Percentiles rank a stretch among this genome's conserved stretches.
Conservation (phyloP, 1,140 invertebrate species). For the Leptoteleia sp. region DNA sequence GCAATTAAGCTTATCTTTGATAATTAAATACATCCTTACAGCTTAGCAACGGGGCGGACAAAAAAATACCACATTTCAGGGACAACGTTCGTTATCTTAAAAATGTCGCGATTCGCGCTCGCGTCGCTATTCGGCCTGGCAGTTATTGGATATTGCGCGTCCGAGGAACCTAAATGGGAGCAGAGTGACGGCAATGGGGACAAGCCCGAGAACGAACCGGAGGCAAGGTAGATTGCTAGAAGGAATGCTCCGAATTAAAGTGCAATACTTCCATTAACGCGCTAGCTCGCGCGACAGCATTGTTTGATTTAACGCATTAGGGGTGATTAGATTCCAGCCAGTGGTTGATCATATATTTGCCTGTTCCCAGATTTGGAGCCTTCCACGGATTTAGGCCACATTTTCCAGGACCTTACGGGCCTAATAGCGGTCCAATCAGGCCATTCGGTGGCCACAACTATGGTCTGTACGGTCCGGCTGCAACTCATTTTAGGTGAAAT, state of each 20-base stretch:
- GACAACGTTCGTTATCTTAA: slow-evolving; percentile 43
- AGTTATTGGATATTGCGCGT: slow-evolving; percentile 48
- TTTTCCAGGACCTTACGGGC: slow-evolving; percentile 67
- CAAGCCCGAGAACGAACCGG: slow-evolving; percentile 24
- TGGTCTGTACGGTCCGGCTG: neutral
- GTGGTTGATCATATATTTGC: too few relatives aligned
- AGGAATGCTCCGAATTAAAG: slow-evolving; percentile 25
- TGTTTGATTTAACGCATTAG: too few relatives aligned
- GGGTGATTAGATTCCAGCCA: too few relatives aligned
- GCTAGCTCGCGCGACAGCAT: too few relatives aligned
- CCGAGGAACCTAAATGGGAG: slow-evolving; percentile 56
- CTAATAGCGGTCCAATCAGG: slow-evolving; percentile 56
- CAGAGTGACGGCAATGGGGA: slow-evolving; percentile 37
- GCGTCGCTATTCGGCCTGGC: slow-evolving; percentile 38
- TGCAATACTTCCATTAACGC: slow-evolving; percentile 15
- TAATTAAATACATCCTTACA: slow-evolving; percentile 52
- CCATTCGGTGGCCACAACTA: slow-evolving; percentile 14
- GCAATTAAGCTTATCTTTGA: slow-evolving; percentile 48
- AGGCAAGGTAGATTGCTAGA: slow-evolving; percentile 47
- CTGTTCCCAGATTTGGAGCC: slow-evolving; percentile 49
- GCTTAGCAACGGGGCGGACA: slow-evolving; percentile 1
- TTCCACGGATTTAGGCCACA: slow-evolving; percentile 68
- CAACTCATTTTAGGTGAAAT: too few relatives aligned
- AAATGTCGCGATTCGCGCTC: slow-evolving; percentile 52
- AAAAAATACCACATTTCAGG: slow-evolving; percentile 21